A percentile compares a stretch with the other conserved stretches of the same genome.
phyloP scores from a whole-genome alignment of 1,140 invertebrate genomes.

The Panagrolaimus sp. region DNA sequence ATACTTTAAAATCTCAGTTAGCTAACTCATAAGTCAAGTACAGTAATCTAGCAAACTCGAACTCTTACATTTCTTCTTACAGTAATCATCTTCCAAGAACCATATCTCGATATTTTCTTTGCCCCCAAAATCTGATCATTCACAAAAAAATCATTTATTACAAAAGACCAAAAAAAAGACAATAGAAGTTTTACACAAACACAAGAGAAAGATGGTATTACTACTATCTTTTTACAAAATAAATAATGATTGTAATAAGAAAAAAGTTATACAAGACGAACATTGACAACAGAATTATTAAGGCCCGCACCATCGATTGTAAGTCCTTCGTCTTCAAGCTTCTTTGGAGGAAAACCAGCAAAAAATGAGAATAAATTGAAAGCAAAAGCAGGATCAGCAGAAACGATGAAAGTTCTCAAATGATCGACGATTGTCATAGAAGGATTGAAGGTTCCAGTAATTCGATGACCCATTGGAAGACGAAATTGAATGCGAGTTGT shows the following conservation, averaged over 20 bases:
- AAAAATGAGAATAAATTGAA: neutral
- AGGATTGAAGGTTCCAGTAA: neutral
- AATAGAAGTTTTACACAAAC: too few species aligned
- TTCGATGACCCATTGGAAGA: slow-evolving; percentile 2
- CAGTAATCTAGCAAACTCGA: too few species aligned
- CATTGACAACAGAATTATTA: neutral
- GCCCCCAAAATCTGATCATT: too few species aligned
- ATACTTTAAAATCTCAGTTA: too few species aligned
- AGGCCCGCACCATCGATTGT: slow-evolving; percentile 1
- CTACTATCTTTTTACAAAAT: too few species aligned
- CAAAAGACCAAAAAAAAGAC: too few species aligned
- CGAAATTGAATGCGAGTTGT: slow-evolving; percentile 6
- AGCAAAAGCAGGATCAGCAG: neutral
- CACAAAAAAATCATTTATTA: too few species aligned
- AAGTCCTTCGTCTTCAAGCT: neutral
- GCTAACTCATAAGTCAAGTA: too few species aligned
- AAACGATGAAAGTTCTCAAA: slow-evolving; percentile 6
- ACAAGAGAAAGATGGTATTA: too few species aligned
- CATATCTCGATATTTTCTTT: too few species aligned
- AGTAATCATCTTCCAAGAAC: too few species aligned
- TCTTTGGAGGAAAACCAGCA: neutral
- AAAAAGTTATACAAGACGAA: neutral
- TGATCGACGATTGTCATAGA: neutral
- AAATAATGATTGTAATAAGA: neutral
- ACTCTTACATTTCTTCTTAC: too few species aligned